phyloP scores from a whole-genome alignment of 2,113 vertebrate genomes.

The Entelurus aequoreus region DNA sequence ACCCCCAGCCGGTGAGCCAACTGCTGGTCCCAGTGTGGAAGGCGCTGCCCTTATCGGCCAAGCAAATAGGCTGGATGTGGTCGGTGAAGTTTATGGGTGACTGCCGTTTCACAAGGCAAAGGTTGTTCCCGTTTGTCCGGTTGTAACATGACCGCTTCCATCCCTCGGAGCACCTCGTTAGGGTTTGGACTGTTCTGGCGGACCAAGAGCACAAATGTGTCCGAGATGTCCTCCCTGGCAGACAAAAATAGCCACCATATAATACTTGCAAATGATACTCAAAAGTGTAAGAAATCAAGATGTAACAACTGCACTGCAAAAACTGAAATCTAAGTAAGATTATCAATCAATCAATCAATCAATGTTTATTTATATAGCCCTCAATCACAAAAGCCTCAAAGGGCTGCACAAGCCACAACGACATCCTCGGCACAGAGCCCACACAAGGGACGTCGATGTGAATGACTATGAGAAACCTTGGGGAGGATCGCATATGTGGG shows the following conservation, averaged over 20 bases:
- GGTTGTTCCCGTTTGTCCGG: constrained; percentile 57
- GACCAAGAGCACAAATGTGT: constrained; percentile 23
- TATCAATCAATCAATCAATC: no score
- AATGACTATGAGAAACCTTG: no score
- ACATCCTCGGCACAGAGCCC: no score
- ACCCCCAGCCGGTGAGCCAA: constrained; percentile 70
- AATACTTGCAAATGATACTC: not conserved
- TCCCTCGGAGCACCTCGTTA: not conserved
- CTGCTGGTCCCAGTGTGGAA: constrained; percentile 9
- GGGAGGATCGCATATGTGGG: no score
- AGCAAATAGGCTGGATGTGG: constrained; percentile 66
- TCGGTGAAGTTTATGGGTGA: constrained; percentile 15
- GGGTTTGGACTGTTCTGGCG: not conserved
- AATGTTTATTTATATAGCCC: no score
- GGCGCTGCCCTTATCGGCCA: constrained; percentile 53
- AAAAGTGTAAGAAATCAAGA: not conserved
- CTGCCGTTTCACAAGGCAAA: constrained; percentile 67
- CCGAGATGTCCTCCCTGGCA: rapidly evolving
- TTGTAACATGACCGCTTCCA: not conserved
- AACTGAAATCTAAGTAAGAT: no score
- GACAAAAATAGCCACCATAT: not conserved
- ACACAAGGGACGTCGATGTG: no score
- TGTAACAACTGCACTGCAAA: no score
- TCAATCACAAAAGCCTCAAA: no score
- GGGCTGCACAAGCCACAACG: no score